These are phyloP conservation scores for Lepidothrix coronata DNA, from an alignment of 2,113 vertebrate genomes.

Conservation along the genomic window DNA sequence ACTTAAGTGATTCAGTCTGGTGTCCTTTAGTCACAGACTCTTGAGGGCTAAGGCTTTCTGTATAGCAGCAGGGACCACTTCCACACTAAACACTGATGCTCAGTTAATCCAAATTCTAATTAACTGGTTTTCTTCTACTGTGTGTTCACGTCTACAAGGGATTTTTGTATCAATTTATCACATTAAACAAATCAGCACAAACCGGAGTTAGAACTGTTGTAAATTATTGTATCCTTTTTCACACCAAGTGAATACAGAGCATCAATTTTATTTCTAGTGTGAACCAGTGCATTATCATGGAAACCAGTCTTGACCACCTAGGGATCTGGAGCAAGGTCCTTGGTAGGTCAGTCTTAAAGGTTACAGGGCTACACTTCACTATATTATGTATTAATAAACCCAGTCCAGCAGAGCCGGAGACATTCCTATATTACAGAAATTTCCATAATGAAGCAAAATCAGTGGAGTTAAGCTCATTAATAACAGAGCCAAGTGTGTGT, in stretches of 20 bases:
- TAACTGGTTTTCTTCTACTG: slow-evolving; percentile 23
- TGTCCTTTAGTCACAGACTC: slow-evolving; percentile 15
- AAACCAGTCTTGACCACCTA: background rate
- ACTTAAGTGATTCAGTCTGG: background rate
- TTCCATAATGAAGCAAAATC: background rate
- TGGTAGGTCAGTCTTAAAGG: background rate
- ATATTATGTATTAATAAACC: background rate
- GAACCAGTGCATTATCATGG: background rate
- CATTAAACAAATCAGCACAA: background rate
- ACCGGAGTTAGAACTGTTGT: background rate
- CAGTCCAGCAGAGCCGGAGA: background rate
- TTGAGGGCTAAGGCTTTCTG: background rate
- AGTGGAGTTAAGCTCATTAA: background rate
- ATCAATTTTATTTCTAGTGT: background rate
- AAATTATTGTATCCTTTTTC: background rate
- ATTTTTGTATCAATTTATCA: slow-evolving; percentile 14
- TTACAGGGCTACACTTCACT: background rate
- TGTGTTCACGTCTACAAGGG: background rate
- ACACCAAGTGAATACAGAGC: background rate
- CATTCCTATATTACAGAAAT: background rate
- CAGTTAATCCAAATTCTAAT: slow-evolving; percentile 18
- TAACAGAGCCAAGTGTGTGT: background rate
- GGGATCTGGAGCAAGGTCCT: background rate
- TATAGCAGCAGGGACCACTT: slow-evolving; percentile 16
- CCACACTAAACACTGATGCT: background rate